Evolutionary conservation across 2,113 vertebrate genomes (phyloP).

Genomic region (Raja brachyura): DNA sequence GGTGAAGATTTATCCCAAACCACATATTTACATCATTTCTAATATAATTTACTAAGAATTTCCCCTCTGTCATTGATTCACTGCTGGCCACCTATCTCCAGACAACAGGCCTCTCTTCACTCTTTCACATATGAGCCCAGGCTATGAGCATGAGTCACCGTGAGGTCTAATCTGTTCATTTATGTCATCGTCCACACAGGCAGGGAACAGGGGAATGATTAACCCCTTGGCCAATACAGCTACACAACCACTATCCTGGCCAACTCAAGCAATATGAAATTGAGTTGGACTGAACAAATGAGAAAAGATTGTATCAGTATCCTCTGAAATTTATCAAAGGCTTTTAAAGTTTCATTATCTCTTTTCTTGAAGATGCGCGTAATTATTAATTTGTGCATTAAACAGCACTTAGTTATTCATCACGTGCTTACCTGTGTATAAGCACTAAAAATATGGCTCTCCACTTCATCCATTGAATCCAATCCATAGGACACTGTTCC

Average conservation of each 20-base stretch:
- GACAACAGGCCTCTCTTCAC: background rate
- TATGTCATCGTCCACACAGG: background rate
- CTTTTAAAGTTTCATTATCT: background rate
- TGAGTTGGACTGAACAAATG: background rate
- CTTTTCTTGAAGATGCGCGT: background rate
- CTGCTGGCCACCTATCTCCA: background rate
- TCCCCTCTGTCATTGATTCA: background rate
- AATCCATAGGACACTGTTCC: conserved; percentile 90
- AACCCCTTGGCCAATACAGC: background rate
- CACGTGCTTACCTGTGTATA: conserved; percentile 80
- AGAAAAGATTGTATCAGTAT: background rate
- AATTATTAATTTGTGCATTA: background rate
- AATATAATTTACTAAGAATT: background rate
- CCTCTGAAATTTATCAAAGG: background rate
- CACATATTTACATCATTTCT: background rate
- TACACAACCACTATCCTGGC: background rate
- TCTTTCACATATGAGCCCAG: background rate
- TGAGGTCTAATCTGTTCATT: background rate
- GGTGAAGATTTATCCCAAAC: background rate
- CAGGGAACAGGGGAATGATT: background rate
- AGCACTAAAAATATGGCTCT: conserved; percentile 91
- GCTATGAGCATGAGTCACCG: background rate
- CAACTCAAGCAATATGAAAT: background rate
- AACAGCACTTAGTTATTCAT: background rate
- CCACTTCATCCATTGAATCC: conserved; percentile 97